Evolutionary conservation across 2,797 vertebrate species (phyloP), one percentile per base, ranked within the genome.

Genomic region (Rhynchonycteris naso): DNA sequence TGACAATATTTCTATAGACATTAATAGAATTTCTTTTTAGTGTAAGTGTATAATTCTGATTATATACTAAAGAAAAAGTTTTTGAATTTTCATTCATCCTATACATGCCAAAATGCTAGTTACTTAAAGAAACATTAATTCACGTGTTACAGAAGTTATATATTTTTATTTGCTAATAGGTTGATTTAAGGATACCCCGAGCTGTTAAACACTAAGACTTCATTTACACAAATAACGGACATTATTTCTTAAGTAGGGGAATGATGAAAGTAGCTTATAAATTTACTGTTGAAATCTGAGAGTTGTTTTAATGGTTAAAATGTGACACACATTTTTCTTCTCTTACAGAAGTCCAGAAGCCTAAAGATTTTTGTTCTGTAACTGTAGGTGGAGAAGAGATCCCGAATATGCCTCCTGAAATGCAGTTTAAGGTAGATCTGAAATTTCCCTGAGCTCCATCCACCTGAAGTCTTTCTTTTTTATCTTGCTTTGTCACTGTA

Each of bases 351-450:
- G 90, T 95, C 24, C 97, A 97, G 4, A 97, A 94, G 95, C 98
- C 97, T 72, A 98, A 98, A 81, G 93, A 98, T 0, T 68, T 97
- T 75, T 98, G 99, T 90, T 98, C 99, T 59, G 89, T 99, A 82
- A 98, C 98, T 1, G 98, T 99, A 54, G 98, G 98, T 80, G 98
- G 98, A 21, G 98, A 99, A 97, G 98, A 98, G 94, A 97, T 99
- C 94, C 99, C 99, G 21, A 72, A 91, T 35, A 99, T 99, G 99
- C 99, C 99, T 7, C 98, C 99, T 19, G 99, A 99, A 97, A 99
- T 99, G 97, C 99, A 99, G 97, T 98, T 99, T 95, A 98, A 99
- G 99, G 99, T 99, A 83, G 92, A 97, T 93, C 93, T 47, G 52
- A 50, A 30, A 19, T 96, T 97, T 83, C 95, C 58, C 88, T 35